Percentiles rank a stretch among this genome's conserved stretches.
phyloP scores from a whole-genome alignment of 1,140 invertebrate genomes.

The Drosophila parabipectinata region DNA sequence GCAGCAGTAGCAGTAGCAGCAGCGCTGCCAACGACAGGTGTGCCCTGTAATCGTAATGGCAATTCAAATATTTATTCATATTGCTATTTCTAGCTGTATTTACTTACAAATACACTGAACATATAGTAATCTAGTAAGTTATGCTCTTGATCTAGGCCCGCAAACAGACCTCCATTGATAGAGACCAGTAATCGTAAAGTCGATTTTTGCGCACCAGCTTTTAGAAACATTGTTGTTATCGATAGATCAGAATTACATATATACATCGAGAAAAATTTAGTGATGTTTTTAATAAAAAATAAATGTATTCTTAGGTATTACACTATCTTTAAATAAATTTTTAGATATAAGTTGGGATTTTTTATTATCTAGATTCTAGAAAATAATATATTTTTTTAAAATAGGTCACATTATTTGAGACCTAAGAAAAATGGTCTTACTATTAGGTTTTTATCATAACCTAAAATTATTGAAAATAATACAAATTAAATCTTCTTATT shows the following conservation, averaged over 20 bases:
- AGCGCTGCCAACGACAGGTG: constrained; percentile 23
- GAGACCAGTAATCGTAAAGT: constrained; percentile 27
- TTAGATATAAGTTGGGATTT: too few relatives aligned
- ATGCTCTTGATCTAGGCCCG: constrained; percentile 17
- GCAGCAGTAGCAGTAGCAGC: background rate
- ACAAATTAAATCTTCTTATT: too few relatives aligned
- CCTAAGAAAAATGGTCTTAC: too few relatives aligned
- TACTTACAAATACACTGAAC: background rate
- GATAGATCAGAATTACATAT: background rate
- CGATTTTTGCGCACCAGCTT: constrained; percentile 30
- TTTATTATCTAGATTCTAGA: too few relatives aligned
- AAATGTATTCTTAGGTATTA: too few relatives aligned
- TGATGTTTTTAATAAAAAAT: too few relatives aligned
- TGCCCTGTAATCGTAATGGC: constrained; percentile 17
- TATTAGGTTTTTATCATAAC: too few relatives aligned
- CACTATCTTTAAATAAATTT: too few relatives aligned
- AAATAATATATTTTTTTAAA: too few relatives aligned
- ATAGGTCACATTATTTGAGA: too few relatives aligned
- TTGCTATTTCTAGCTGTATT: background rate
- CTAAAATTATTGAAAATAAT: too few relatives aligned
- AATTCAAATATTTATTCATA: constrained; percentile 18
- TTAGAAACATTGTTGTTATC: constrained; percentile 33
- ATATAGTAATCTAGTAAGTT: background rate
- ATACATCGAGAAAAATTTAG: background rate
- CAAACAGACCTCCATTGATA: constrained; percentile 35